phyloP scores from a whole-genome alignment of 2,113 vertebrate species.

The Columba livia region DNA sequence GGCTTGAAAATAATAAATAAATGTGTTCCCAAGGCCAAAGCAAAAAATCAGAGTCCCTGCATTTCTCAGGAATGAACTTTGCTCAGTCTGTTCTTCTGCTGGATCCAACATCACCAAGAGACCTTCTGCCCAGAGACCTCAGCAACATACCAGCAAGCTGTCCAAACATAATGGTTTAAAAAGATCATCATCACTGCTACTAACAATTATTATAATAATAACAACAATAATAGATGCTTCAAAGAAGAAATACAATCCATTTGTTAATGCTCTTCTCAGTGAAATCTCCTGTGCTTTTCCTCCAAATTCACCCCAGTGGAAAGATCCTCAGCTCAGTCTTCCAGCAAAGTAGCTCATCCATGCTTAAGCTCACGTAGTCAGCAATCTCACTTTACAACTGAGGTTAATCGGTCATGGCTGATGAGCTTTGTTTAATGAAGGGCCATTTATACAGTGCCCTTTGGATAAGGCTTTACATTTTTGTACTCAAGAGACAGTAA shows the following conservation, averaged over 20 bases:
- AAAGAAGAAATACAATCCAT: neutral
- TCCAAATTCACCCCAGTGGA: neutral
- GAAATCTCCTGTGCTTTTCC: neutral
- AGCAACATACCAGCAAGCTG: neutral
- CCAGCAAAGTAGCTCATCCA: constrained; percentile 36
- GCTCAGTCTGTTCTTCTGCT: neutral
- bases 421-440: constrained; percentile 64
- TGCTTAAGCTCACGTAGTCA: neutral
- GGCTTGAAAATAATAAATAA: neutral
- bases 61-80: neutral
- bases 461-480: neutral
- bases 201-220: neutral
- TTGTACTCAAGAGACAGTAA: neutral
- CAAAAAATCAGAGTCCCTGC: neutral
- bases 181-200: neutral
- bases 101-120: neutral
- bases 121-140: neutral
- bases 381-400: constrained; percentile 46
- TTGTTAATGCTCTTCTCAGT: neutral
- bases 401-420: constrained; percentile 55
- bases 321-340: neutral
- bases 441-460: constrained; percentile 11
- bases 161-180: neutral
- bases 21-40: neutral
- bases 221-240: neutral